Conservation (phyloP, 2,888 invertebrate genomes). For the Sceliomorpha sp. region DNA sequence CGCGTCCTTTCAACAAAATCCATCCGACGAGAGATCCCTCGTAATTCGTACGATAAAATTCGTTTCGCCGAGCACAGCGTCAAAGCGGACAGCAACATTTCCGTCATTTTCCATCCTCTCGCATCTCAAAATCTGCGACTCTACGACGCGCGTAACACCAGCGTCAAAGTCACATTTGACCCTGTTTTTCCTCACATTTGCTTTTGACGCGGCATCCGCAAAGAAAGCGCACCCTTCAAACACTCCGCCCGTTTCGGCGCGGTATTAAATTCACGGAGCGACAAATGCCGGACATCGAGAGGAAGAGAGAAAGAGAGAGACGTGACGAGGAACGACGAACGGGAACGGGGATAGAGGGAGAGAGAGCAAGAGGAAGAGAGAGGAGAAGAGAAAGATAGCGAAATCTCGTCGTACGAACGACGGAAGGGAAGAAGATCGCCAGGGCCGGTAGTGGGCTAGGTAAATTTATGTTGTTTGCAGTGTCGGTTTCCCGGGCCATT, state of each 20-base stretch:
- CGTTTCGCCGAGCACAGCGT: too few species aligned
- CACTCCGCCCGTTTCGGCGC: conserved; percentile 55
- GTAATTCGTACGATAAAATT: too few species aligned
- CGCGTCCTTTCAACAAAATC: too few species aligned
- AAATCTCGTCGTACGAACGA: too few species aligned
- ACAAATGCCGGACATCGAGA: conserved; percentile 30
- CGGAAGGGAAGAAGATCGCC: conserved; percentile 30
- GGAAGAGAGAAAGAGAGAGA: conserved; percentile 18
- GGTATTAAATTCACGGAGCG: conserved; percentile 54
- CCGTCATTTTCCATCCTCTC: too few species aligned
- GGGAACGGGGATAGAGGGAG: too few species aligned
- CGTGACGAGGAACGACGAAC: too few species aligned
- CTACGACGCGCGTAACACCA: conserved; percentile 21
- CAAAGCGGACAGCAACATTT: too few species aligned
- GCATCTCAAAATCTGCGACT: too few species aligned
- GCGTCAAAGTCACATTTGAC: conserved; percentile 30
- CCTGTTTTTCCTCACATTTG: conserved; percentile 28
- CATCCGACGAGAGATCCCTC: too few species aligned
- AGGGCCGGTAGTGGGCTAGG: conserved; percentile 49
- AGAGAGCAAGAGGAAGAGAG: too few species aligned
- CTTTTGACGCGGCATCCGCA: conserved; percentile 16
- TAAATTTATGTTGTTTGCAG: conserved; percentile 80
- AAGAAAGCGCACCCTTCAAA: conserved; percentile 42
- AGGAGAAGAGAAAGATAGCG: too few species aligned
- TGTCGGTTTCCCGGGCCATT: conserved; percentile 78